Conservation (phyloP, 2,888 invertebrate species). For the Campoletis raptor region DNA sequence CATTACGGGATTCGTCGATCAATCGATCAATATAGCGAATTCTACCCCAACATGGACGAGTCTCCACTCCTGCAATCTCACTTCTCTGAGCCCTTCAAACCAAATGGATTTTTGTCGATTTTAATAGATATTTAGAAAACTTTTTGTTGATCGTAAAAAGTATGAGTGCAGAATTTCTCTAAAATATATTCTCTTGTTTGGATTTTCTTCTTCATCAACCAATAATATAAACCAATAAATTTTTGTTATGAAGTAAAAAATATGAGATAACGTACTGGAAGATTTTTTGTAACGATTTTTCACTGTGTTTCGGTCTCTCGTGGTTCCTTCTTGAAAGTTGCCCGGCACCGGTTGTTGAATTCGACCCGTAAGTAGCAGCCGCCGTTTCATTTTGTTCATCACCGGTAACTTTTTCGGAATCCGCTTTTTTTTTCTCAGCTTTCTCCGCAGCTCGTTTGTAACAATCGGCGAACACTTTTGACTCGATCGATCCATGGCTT, state of each 20-base stretch:
- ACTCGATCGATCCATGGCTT: not conserved
- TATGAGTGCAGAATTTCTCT: not conserved
- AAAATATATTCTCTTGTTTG: not conserved
- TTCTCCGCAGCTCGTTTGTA: constrained; percentile 34
- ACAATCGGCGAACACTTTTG: constrained; percentile 23
- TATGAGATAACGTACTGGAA: constrained; percentile 43
- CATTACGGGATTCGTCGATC: constrained; percentile 72
- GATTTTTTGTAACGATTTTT: constrained; percentile 55
- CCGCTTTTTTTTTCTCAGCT: not conserved
- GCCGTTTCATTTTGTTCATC: not conserved
- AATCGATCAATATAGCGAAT: constrained; percentile 72
- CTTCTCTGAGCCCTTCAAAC: constrained; percentile 57
- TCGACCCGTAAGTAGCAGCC: not conserved
- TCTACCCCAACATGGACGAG: constrained; percentile 72
- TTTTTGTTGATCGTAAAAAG: not conserved
- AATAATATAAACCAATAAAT: not conserved
- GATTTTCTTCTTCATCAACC: not conserved
- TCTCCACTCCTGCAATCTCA: constrained; percentile 68
- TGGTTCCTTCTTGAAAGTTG: constrained; percentile 18
- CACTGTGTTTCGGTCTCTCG: constrained; percentile 43
- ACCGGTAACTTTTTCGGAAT: not conserved
- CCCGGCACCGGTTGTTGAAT: not conserved
- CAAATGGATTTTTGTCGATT: not conserved
- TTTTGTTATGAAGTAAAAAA: not conserved
- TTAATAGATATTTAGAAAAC: not conserved